Conservation (phyloP, 2,888 invertebrate genomes). For the Cyaniris semiargus region DNA sequence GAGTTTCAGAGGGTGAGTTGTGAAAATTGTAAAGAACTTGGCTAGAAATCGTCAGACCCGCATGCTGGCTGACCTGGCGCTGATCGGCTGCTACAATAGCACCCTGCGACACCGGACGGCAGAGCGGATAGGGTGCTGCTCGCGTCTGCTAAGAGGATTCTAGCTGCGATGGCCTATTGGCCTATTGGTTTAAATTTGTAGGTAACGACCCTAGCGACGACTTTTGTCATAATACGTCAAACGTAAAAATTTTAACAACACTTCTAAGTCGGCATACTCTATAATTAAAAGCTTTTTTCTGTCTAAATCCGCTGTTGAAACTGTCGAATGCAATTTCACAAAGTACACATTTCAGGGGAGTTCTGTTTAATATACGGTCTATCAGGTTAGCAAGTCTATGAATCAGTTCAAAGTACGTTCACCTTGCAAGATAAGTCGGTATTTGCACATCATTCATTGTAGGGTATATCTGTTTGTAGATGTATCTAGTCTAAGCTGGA, state of each 20-base stretch:
- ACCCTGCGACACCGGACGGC: constrained; percentile 84
- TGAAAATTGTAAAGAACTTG: constrained; percentile 55
- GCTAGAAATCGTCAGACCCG: constrained; percentile 98
- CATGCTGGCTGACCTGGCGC: constrained; percentile 97
- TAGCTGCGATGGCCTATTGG: constrained; percentile 95
- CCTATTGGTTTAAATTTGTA: too few relatives aligned
- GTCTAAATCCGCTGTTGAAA: neutral
- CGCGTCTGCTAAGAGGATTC: constrained; percentile 96
- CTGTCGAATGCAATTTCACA: neutral
- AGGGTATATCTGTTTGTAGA: constrained; percentile 43
- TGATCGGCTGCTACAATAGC: constrained; percentile 97
- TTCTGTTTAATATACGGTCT: neutral
- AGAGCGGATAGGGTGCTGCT: constrained; percentile 92
- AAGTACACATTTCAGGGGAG: neutral
- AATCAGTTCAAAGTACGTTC: constrained; percentile 17
- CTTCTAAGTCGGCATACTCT: too few relatives aligned
- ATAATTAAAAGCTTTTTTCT: too few relatives aligned
- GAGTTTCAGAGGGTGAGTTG: constrained; percentile 91
- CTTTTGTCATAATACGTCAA: too few relatives aligned
- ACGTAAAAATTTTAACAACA: too few relatives aligned
- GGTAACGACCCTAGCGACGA: too few relatives aligned
- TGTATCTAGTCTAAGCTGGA: neutral
- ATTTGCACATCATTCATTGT: constrained; percentile 64
- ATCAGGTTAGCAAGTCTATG: constrained; percentile 1
- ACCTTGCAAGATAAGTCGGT: constrained; percentile 49